Evolutionary conservation across 2,888 invertebrate genomes (phyloP).

Genomic region (Nephrotoma flavescens): DNA sequence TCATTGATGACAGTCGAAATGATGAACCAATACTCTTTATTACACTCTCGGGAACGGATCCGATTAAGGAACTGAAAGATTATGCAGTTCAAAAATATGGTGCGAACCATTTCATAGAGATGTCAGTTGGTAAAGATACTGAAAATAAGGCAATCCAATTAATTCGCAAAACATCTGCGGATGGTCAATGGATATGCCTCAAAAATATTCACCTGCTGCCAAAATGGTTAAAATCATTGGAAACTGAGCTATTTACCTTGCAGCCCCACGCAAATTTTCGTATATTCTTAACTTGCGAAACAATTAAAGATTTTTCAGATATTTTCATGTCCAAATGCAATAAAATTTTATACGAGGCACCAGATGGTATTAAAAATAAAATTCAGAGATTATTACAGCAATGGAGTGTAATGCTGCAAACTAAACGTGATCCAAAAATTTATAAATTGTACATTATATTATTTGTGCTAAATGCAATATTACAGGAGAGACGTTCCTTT

Average conservation of each 20-base stretch:
- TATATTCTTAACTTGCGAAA: conserved; percentile 79
- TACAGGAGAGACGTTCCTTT: conserved; percentile 82
- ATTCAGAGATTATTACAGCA: conserved; percentile 57
- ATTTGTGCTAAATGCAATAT: conserved; percentile 76
- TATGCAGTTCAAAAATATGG: conserved; percentile 38
- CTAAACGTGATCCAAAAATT: conserved; percentile 30
- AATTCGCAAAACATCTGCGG: conserved; percentile 40
- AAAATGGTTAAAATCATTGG: conserved; percentile 51
- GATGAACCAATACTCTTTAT: conserved; percentile 68
- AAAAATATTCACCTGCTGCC: conserved; percentile 70
- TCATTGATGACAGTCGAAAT: conserved; percentile 24
- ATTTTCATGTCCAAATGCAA: conserved; percentile 62
- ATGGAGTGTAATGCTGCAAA: conserved; percentile 36
- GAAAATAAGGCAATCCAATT: conserved; percentile 44
- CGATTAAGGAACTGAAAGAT: conserved; percentile 62
- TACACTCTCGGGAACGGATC: conserved; percentile 81
- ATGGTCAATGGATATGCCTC: conserved; percentile 62
- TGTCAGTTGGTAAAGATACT: conserved; percentile 72
- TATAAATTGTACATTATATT: conserved; percentile 56
- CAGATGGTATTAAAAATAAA: conserved; percentile 74
- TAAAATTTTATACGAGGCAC: conserved; percentile 70
- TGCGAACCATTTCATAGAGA: conserved; percentile 14
- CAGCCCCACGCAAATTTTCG: conserved; percentile 42
- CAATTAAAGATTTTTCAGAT: conserved; percentile 58
- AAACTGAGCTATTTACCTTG: conserved; percentile 43